Evolutionary conservation across 2,113 vertebrate genomes (phyloP), one percentile per base, ranked within the genome.

Genomic region (Monarcha castaneiventris): DNA sequence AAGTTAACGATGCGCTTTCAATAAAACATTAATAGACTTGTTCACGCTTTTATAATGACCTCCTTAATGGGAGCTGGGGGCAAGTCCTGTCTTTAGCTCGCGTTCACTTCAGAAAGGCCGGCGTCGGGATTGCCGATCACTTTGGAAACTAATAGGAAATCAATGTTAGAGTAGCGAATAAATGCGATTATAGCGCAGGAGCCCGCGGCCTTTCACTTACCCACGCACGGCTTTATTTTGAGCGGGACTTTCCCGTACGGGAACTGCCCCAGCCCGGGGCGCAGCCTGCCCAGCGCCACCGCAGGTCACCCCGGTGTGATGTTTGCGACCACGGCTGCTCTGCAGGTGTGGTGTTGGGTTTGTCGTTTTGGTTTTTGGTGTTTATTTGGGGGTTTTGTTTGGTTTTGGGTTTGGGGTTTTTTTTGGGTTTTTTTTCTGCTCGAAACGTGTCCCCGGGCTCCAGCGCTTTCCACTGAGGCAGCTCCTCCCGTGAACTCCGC

Each of bases 21-120:
- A 99, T 99, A 99, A 99, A 99, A 99, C 98, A 98, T 99, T 99
- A 99, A 99, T 98, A 98, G 98, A 97, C 98, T 99, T 99, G 98
- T 99, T 99, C 99, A 99, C 98, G 98, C 97, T 99, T 98, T 98
- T 98, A 98, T 98, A 99, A 98, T 98, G 98, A 98, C 98, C 98
- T 98, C 97, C 98, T 98, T 98, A 98, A 98, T 96, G 96, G 98
- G 98, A 98, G 97, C 95, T 96, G 97, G 97, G 98, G 97, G 97
- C 97, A 97, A 96, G 95, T 96, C 97, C 96, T 97, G 95, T 98
- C 97, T 97, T 94, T 97, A 94, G 94, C 95, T 96, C 79, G 96
- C 95, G 66, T 96, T 97, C 95, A 0, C 91, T 87, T 94, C 96
- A 97, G 97, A 97, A 97, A 97, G 94, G 95, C 91, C 87, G 55